A percentile compares a stretch with the other conserved stretches of the same genome.
Evolutionary conservation across 1,140 invertebrate genomes (phyloP).

Genomic region (Aphaenogaster ashmeadi): DNA sequence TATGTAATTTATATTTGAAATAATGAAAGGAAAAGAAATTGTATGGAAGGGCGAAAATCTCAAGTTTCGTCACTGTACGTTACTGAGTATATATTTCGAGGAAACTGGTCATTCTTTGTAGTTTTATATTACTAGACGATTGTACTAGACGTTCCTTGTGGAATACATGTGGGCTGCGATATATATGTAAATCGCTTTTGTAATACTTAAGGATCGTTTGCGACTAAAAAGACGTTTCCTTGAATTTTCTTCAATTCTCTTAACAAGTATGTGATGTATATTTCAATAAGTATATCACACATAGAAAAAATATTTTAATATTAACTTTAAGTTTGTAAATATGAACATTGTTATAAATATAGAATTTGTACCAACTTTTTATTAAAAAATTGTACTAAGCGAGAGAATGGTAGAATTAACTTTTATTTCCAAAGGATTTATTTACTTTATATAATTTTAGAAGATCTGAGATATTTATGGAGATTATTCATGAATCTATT

Average conservation of each 20-base stretch:
- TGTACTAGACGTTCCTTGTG: neutral
- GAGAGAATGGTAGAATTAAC: neutral
- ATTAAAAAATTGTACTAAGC: conserved; percentile 10
- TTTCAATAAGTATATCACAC: neutral
- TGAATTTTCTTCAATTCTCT: neutral
- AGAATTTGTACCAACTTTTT: neutral
- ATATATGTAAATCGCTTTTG: neutral
- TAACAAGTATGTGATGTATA: neutral
- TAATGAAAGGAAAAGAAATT: neutral
- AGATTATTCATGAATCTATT: neutral
- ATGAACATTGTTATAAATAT: neutral
- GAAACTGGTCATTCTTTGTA: neutral
- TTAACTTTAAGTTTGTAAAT: conserved; percentile 4
- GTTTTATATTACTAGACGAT: neutral
- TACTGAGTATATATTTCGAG: neutral
- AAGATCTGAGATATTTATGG: neutral
- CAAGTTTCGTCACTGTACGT: neutral
- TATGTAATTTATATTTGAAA: neutral
- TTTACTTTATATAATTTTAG: neutral
- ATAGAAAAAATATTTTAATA: neutral
- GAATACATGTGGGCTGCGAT: neutral
- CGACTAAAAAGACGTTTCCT: neutral
- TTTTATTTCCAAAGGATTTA: neutral
- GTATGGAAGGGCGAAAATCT: neutral
- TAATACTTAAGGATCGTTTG: neutral